Conservation (phyloP, 2,888 invertebrate species). For the Apeira syringaria region DNA sequence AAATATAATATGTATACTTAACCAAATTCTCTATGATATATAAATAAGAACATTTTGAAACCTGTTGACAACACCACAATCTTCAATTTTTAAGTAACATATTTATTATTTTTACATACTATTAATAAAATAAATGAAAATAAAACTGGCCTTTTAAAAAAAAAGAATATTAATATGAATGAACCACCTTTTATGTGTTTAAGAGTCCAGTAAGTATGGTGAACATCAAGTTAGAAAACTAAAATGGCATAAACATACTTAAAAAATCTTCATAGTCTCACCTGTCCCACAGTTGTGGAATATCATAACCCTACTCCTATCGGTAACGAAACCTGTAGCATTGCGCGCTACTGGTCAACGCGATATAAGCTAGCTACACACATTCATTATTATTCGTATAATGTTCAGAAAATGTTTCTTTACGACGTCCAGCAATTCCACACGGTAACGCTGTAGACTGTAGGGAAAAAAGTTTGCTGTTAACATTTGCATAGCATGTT, state of each 20-base stretch:
- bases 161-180: slow-evolving; percentile 24
- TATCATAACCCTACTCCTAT: slow-evolving; percentile 77
- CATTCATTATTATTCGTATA: slow-evolving; percentile 65
- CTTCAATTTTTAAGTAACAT: too few relatives aligned
- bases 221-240: slow-evolving; percentile 54
- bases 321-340: slow-evolving; percentile 82
- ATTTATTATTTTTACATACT: neutral
- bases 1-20: too few relatives aligned
- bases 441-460: slow-evolving; percentile 81
- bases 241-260: slow-evolving; percentile 69
- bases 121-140: slow-evolving; percentile 10
- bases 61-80: too few relatives aligned
- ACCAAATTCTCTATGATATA: too few relatives aligned
- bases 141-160: slow-evolving; percentile 37
- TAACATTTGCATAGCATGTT: slow-evolving; percentile 71
- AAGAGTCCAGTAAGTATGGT: slow-evolving; percentile 38
- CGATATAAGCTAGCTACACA: slow-evolving; percentile 80
- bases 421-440: slow-evolving; percentile 77
- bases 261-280: slow-evolving; percentile 79
- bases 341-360: slow-evolving; percentile 84
- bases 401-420: slow-evolving; percentile 68
- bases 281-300: slow-evolving; percentile 80
- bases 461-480: slow-evolving; percentile 81
- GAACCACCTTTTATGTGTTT: slow-evolving; percentile 42
- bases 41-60: too few relatives aligned